phyloP scores from a whole-genome alignment of 1,140 invertebrate species.

The Drosophila kepulauana region DNA sequence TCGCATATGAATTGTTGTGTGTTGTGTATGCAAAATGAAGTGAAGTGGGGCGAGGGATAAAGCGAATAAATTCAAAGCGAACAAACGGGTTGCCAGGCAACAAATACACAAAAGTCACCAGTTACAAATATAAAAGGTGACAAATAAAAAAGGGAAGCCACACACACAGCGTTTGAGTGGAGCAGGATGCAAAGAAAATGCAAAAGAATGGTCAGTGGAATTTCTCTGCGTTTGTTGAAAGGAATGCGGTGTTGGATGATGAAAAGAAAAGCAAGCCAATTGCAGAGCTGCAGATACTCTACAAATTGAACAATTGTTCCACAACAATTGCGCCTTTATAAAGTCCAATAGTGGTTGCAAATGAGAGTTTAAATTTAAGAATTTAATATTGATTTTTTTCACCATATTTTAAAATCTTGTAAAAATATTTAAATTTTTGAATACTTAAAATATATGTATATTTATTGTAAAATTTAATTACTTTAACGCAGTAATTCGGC shows the following conservation, averaged over 20 bases:
- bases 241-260: neutral
- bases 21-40: neutral
- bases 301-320: neutral
- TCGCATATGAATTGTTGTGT: neutral
- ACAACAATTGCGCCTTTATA: neutral
- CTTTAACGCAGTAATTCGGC: too few relatives aligned
- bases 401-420: too few relatives aligned
- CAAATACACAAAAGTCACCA: constrained; percentile 37
- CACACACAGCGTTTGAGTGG: neutral
- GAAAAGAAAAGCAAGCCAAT: constrained; percentile 7
- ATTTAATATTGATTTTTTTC: too few relatives aligned
- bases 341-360: too few relatives aligned
- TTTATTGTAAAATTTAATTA: too few relatives aligned
- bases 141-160: constrained; percentile 28
- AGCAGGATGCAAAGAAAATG: constrained; percentile 2
- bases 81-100: constrained; percentile 49
- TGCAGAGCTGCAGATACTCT: constrained; percentile 8
- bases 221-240: neutral
- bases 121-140: constrained; percentile 37
- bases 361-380: too few relatives aligned
- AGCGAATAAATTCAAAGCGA: constrained; percentile 43
- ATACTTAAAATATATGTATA: too few relatives aligned
- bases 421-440: too few relatives aligned
- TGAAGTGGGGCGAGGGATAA: neutral
- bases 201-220: constrained; percentile 14